Evolutionary conservation across 2,113 vertebrate genomes (phyloP).

Genomic region (Echinops telfairi): DNA sequence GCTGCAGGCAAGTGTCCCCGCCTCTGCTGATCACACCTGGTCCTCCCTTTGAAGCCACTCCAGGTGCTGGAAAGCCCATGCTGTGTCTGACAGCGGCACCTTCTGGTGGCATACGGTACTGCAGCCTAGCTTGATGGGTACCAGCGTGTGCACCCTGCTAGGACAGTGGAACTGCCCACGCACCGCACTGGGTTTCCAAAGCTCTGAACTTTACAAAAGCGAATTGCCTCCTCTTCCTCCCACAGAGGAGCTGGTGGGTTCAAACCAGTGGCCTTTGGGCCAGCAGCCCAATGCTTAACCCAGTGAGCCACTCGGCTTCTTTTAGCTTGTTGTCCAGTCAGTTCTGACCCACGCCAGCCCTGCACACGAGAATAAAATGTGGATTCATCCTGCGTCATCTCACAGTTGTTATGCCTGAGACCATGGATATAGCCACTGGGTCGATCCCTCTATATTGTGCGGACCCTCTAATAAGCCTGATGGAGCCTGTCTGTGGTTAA

Average conservation of each 20-base stretch:
- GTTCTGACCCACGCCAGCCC: no score
- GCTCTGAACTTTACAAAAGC: background rate
- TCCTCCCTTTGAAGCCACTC: background rate
- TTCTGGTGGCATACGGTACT: background rate
- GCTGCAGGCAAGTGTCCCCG: background rate
- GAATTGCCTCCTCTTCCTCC: background rate
- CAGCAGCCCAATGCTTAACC: background rate
- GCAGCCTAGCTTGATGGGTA: background rate
- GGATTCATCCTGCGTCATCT: no score
- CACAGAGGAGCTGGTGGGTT: background rate
- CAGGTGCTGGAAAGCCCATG: fast-evolving
- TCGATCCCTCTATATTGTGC: no score
- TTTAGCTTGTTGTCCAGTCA: no score
- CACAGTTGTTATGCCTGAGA: no score
- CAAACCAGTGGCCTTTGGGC: background rate
- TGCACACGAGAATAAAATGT: no score
- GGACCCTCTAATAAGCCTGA: no score
- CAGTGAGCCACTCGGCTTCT: background rate
- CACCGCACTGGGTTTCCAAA: background rate
- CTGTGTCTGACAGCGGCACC: background rate
- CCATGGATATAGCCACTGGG: no score
- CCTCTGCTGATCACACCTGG: background rate
- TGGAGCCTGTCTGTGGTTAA: no score
- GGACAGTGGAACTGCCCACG: no score
- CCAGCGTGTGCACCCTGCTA: background rate